A percentile compares a stretch with the other conserved stretches of the same genome.
Conservation (phyloP, 2,113 vertebrate genomes). For the Melanerpes formicivorus region DNA sequence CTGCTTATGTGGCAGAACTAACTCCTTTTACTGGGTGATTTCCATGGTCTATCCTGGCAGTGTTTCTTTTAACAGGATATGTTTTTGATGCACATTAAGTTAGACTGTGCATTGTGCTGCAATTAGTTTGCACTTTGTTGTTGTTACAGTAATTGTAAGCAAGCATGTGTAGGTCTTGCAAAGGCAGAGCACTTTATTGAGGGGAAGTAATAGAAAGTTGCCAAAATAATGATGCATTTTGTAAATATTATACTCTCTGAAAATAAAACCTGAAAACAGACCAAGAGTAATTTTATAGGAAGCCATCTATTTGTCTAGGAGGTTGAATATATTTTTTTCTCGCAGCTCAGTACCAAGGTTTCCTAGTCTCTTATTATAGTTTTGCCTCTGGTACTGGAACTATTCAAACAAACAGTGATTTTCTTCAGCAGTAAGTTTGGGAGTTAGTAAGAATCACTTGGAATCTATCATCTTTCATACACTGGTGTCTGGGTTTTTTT, state of each 20-base stretch:
- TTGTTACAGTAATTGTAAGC: not conserved
- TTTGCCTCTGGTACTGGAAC: not conserved
- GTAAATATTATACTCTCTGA: not conserved
- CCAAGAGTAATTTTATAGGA: not conserved
- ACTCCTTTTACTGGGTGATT: not conserved
- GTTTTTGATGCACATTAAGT: not conserved
- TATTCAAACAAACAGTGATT: not conserved
- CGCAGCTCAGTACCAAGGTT: not conserved
- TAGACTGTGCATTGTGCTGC: not conserved
- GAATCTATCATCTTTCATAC: not conserved
- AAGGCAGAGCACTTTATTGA: not conserved
- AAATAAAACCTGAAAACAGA: not conserved
- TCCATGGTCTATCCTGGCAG: rapidly evolving
- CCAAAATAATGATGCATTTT: not conserved
- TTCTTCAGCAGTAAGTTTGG: not conserved
- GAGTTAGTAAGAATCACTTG: not conserved
- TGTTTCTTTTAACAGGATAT: not conserved
- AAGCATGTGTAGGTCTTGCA: not conserved
- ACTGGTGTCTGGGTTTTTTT: not conserved
- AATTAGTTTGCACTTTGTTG: not conserved
- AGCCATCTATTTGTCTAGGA: not conserved
- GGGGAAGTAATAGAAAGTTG: not conserved
- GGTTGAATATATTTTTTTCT: not conserved
- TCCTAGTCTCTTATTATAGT: not conserved
- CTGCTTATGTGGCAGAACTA: not conserved